Percentiles rank a stretch among this genome's conserved stretches.
Evolutionary conservation across 2,113 vertebrate species (phyloP).

Genomic region (Microtus pennsylvanicus): DNA sequence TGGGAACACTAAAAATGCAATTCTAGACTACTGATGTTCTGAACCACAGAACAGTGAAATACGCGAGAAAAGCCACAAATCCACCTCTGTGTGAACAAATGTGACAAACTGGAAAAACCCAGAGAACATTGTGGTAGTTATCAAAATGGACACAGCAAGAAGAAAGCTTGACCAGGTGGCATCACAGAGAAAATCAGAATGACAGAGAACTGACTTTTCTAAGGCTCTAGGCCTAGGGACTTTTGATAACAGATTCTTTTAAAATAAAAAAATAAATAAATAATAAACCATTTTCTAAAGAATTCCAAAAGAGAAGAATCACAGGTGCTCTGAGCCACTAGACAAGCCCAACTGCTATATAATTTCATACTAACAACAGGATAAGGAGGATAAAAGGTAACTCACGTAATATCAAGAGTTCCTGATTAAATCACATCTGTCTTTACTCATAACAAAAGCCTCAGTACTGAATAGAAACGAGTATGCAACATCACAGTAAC

Average conservation of each 20-base stretch:
- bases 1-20: background rate
- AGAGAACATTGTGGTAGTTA: background rate
- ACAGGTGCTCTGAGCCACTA: background rate
- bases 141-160: background rate
- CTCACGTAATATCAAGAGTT: background rate
- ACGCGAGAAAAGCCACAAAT: background rate
- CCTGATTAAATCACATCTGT: slow-evolving; percentile 19
- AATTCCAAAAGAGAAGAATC: background rate
- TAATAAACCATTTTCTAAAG: slow-evolving; percentile 1
- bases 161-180: background rate
- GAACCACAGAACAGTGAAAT: background rate
- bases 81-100: background rate
- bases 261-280: slow-evolving; percentile 32
- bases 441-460: background rate
- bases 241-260: slow-evolving; percentile 10
- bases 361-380: background rate
- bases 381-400: background rate
- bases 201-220: background rate
- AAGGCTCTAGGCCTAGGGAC: no score
- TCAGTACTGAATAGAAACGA: background rate
- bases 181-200: background rate
- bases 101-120: background rate
- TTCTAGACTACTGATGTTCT: background rate
- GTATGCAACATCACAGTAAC: background rate
- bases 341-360: background rate